These are phyloP conservation scores for Drosophila pruinosa DNA, from an alignment of 1,140 invertebrate genomes.

Conservation along the genomic window DNA sequence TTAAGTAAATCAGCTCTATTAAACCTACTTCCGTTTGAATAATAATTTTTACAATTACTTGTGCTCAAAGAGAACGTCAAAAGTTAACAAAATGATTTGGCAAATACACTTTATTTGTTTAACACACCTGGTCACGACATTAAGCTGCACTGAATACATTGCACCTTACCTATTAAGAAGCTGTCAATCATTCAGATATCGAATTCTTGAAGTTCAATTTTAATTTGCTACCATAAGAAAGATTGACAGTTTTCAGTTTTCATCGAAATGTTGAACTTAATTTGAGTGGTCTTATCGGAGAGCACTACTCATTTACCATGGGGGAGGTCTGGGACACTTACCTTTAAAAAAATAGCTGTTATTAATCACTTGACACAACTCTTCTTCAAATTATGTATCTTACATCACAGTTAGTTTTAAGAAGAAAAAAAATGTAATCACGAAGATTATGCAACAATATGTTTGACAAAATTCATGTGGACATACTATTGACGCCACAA, in stretches of 20 bases:
- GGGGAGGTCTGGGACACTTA: not conserved
- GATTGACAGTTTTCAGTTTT: constrained; percentile 3
- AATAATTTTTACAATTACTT: not conserved
- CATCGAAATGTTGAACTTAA: not conserved
- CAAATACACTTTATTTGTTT: not conserved
- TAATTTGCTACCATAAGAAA: not conserved
- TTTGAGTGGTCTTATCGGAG: not conserved
- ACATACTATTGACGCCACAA: not conserved
- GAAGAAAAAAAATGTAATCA: not conserved
- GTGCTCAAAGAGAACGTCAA: not conserved
- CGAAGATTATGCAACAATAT: not conserved
- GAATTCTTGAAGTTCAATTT: not conserved
- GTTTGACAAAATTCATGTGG: not conserved
- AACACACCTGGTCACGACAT: not conserved
- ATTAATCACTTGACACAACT: not conserved
- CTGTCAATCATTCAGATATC: constrained; percentile 3
- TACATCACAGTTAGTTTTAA: no score
- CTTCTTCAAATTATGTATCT: no score
- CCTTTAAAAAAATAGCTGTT: not conserved
- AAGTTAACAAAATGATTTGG: not conserved
- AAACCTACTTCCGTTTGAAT: no score
- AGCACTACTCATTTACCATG: not conserved
- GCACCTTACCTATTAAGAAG: not conserved
- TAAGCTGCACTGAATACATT: not conserved
- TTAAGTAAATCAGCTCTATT: no score